A percentile compares a stretch with the other conserved stretches of the same genome.
Evolutionary conservation across 2,797 vertebrate species (phyloP).

Genomic region (Trematomus bernacchii): DNA sequence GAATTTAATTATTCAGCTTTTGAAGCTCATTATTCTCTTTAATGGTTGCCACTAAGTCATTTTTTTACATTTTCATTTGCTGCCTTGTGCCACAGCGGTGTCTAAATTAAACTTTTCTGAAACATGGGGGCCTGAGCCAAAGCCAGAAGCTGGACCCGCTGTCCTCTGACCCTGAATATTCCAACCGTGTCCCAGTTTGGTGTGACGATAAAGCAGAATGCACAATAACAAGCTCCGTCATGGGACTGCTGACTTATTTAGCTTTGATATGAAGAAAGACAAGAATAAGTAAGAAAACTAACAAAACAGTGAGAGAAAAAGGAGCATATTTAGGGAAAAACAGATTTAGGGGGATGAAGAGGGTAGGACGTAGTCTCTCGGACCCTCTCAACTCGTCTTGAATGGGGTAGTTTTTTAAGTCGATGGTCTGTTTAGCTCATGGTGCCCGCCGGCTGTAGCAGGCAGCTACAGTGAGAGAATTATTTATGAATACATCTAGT

Average conservation of each 20-base stretch:
- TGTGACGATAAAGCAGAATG: conserved; percentile 35
- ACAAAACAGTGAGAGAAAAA: conserved; percentile 5
- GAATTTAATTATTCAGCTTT: background rate
- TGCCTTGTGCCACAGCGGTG: background rate
- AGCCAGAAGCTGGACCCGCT: conserved; percentile 12
- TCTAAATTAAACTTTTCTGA: conserved; percentile 32
- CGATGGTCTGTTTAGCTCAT: conserved; percentile 47
- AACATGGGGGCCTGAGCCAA: conserved; percentile 25
- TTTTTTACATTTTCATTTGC: conserved; percentile 10
- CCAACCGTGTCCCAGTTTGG: conserved; percentile 46
- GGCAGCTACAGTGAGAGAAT: conserved; percentile 55
- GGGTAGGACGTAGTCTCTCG: background rate
- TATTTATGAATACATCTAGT: conserved; percentile 71
- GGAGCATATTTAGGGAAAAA: background rate
- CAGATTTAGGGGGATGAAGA: conserved; percentile 22
- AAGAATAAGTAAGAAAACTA: background rate
- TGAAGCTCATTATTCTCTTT: conserved; percentile 28
- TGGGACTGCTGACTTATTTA: conserved; percentile 17
- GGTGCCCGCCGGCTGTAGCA: conserved; percentile 50
- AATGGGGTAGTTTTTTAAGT: conserved; percentile 51
- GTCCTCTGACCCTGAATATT: conserved; percentile 51
- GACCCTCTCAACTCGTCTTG: conserved; percentile 11
- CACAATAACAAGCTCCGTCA: conserved; percentile 11
- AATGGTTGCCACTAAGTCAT: background rate
- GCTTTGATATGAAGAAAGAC: conserved; percentile 19